phyloP scores from a whole-genome alignment of 2,797 vertebrate genomes.

The Rhabdomys pumilio region DNA sequence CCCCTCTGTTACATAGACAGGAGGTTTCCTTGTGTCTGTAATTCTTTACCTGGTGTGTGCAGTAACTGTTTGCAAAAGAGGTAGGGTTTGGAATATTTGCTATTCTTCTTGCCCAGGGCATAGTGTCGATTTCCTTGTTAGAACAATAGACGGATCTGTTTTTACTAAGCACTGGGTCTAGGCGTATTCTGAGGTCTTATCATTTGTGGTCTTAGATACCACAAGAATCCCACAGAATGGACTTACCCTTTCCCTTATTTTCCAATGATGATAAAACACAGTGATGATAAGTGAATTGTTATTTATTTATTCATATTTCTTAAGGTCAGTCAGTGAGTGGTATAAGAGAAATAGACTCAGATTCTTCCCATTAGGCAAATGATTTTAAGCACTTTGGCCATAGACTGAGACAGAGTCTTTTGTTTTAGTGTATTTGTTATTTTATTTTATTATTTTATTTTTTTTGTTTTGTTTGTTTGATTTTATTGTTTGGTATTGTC shows the following conservation, averaged over 20 bases:
- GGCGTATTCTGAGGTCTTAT: neutral
- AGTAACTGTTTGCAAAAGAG: neutral
- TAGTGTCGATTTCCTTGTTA: slow-evolving; percentile 28
- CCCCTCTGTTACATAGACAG: neutral
- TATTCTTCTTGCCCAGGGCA: neutral
- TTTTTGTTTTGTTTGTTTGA: neutral
- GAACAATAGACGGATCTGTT: neutral
- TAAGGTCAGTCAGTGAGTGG: neutral
- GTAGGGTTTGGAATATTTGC: neutral
- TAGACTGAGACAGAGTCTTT: neutral
- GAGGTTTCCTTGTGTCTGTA: slow-evolving; percentile 12
- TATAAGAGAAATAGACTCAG: neutral
- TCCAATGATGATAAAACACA: slow-evolving; percentile 1
- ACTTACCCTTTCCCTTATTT: neutral
- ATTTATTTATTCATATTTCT: neutral
- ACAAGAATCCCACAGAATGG: neutral
- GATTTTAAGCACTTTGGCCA: neutral
- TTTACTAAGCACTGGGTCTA: neutral
- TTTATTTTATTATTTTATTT: neutral
- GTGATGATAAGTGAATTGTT: neutral
- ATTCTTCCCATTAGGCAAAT: neutral
- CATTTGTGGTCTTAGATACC: neutral
- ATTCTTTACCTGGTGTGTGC: neutral
- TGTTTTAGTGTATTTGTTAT: neutral
- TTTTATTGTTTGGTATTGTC: neutral